phyloP scores from a whole-genome alignment of 2,888 invertebrate genomes.

The Lasioglossum marginatum region DNA sequence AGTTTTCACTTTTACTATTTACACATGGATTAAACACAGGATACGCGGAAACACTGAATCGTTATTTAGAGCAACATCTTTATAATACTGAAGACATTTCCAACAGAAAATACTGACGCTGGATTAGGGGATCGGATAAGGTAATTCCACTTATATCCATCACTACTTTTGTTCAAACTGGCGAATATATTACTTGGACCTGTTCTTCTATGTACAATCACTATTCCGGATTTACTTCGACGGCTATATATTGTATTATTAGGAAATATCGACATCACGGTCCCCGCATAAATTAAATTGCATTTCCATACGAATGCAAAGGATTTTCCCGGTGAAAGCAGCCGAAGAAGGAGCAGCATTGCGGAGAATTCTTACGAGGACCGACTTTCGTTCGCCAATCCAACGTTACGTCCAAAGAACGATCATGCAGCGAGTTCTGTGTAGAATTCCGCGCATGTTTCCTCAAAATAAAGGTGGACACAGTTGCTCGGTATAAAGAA shows the following conservation, averaged over 20 bases:
- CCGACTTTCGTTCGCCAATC: constrained; percentile 3
- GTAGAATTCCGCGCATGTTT: neutral
- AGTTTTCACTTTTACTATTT: no score
- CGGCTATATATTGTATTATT: neutral
- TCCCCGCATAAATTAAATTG: neutral
- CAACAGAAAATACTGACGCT: neutral
- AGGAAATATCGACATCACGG: neutral
- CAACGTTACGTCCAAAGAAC: constrained; percentile 1
- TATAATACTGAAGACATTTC: no score
- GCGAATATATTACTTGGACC: neutral
- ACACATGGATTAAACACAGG: no score
- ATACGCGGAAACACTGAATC: no score
- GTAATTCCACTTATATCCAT: neutral
- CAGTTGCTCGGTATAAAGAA: constrained; percentile 15
- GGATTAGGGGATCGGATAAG: neutral
- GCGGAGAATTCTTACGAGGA: neutral
- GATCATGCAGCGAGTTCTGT: constrained; percentile 15
- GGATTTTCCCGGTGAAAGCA: neutral
- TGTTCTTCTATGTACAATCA: neutral
- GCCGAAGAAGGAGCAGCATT: neutral
- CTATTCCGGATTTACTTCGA: neutral
- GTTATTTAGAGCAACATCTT: no score
- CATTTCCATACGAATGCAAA: neutral
- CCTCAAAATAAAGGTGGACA: constrained; percentile 35
- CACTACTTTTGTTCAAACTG: no score